Percentiles rank a stretch among this genome's conserved stretches.
Conservation (phyloP, 53 echinoderm and acorn worm genomes). For the Astropecten irregularis region DNA sequence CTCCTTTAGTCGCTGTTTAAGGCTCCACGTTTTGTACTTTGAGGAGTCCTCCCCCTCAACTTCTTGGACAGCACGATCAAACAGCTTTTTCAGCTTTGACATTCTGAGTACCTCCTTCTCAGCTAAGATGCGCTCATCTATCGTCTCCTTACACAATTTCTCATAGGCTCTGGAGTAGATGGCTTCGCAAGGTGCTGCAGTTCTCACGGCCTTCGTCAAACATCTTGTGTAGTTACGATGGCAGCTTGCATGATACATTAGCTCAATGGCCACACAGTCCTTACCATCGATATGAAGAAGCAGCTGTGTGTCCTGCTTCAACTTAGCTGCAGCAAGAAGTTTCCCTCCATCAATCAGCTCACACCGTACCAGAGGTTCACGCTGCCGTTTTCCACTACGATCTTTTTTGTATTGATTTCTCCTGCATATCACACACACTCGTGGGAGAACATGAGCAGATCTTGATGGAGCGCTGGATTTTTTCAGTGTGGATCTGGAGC, state of each 20-base stretch:
- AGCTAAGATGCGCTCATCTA: slow-evolving; percentile 27
- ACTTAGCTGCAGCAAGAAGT: background rate
- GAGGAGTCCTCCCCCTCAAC: no score
- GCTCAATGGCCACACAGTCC: slow-evolving; percentile 22
- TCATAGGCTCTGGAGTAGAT: background rate
- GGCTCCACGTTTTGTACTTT: no score
- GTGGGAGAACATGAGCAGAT: slow-evolving; percentile 5
- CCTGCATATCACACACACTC: slow-evolving; percentile 3
- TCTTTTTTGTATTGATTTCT: background rate
- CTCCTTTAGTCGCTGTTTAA: slow-evolving; percentile 39
- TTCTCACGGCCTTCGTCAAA: background rate
- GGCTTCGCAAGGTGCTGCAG: slow-evolving; percentile 1
- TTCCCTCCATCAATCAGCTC: background rate
- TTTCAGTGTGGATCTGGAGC: background rate
- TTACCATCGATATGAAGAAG: slow-evolving; percentile 3
- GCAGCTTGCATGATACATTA: background rate
- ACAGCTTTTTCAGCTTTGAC: slow-evolving; percentile 28
- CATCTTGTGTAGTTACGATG: background rate
- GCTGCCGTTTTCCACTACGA: background rate
- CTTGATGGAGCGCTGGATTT: background rate
- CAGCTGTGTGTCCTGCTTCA: slow-evolving; percentile 5
- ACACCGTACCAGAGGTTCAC: background rate
- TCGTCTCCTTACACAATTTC: slow-evolving; percentile 33
- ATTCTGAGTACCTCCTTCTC: slow-evolving; percentile 44
- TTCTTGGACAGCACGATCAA: no score